Evolutionary conservation across 2,113 vertebrate genomes (phyloP), one percentile per base, ranked within the genome.

Genomic region (Carettochelys insculpta): DNA sequence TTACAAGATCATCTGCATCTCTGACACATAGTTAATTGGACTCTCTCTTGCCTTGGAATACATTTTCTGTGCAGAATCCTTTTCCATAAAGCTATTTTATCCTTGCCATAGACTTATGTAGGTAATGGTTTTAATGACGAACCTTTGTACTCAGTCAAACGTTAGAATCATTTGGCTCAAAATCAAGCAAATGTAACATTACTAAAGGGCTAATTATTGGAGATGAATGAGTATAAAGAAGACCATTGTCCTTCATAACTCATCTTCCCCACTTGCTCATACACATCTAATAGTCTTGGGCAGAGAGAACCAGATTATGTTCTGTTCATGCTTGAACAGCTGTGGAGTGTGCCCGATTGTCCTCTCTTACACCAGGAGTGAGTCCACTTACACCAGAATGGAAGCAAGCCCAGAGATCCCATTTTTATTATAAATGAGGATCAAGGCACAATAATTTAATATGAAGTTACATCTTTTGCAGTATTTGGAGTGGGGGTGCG

Each of bases 121-220:
- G 89, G 79, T 83, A 80, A 86, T 86, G 25, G 34, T 82, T 91
- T 90, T 85, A 88, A 78, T 58, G 58, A 85, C 88, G 48, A 90
- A 83, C 43, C 31, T 88, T 81, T 86, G 45, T 17, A 8, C 51
- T 73, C 47, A 56, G 78, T 85, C 83, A 95, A 81, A 94, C n/a
- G 85, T 83, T 82, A 91, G 58, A 78, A 77, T 87, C 24, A 85
- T 90, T 93, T 92, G 87, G 53, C 82, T 89, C 90, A 47, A 68
- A 96, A 79, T 84, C 77, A 94, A 90, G 83, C 82, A 88, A 94
- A 93, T 16, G 80, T 65, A 91, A 83, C 78, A 56, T 91, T 96
- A 83, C 27, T 87, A 90, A 95, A 85, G 92, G 85, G 83, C 82
- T 85, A 58, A 88, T 90, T 80, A 76, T 86, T 73, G 11, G 81